Percentiles rank a stretch among this genome's conserved stretches.
phyloP scores from a whole-genome alignment of 1,140 invertebrate genomes.

The Oscheius sp. region DNA sequence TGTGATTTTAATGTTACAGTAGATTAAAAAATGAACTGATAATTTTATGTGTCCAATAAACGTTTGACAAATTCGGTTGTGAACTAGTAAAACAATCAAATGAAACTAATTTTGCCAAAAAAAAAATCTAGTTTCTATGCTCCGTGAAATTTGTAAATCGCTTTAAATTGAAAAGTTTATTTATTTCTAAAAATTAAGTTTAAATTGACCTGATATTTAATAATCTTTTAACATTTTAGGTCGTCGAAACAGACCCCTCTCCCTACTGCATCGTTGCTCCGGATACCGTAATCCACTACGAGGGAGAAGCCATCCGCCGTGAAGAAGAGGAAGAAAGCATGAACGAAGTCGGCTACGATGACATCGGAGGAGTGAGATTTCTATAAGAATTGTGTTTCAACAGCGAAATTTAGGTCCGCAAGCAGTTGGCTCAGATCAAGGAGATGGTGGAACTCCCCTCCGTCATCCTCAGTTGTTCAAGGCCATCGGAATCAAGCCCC shows the following conservation, averaged over 20 bases:
- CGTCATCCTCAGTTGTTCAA: slow-evolving; percentile 97
- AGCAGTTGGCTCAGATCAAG: slow-evolving; percentile 98
- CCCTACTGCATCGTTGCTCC: slow-evolving; percentile 98
- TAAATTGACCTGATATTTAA: too few relatives aligned
- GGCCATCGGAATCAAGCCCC: slow-evolving; percentile 77
- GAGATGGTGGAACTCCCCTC: slow-evolving; percentile 98
- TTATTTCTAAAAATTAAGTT: too few relatives aligned
- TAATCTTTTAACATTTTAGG: too few relatives aligned
- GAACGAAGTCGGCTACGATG: slow-evolving; percentile 97
- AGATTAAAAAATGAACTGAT: too few relatives aligned
- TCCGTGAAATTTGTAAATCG: too few relatives aligned
- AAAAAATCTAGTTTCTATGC: too few relatives aligned
- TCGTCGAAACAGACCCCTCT: slow-evolving; percentile 89
- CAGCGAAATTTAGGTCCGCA: slow-evolving; percentile 70
- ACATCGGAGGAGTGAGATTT: slow-evolving; percentile 83
- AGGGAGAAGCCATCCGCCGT: slow-evolving; percentile 95
- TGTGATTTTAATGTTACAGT: too few relatives aligned
- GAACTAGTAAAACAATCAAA: too few relatives aligned
- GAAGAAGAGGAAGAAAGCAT: slow-evolving; percentile 98
- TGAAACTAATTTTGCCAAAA: too few relatives aligned
- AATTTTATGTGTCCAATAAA: too few relatives aligned
- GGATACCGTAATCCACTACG: slow-evolving; percentile 98
- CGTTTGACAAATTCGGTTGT: too few relatives aligned
- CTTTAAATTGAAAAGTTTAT: too few relatives aligned
- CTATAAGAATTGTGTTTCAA: not conserved